These are phyloP conservation scores for Anagyrus pseudococci DNA, from an alignment of 2,888 invertebrate species.

Conservation along the genomic window DNA sequence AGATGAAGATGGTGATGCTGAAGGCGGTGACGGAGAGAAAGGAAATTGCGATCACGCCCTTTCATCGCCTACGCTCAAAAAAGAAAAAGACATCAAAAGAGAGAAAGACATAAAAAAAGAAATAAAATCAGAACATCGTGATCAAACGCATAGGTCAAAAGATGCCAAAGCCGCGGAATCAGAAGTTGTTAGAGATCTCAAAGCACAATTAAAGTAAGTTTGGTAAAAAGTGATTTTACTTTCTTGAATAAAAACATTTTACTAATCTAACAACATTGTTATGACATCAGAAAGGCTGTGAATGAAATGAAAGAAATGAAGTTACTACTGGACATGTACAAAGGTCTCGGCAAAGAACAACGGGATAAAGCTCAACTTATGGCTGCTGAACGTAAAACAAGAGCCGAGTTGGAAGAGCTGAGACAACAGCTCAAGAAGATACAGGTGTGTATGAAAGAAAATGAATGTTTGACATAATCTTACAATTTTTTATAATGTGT, in stretches of 20 bases:
- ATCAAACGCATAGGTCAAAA: constrained; percentile 67
- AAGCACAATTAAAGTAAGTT: constrained; percentile 88
- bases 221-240: neutral
- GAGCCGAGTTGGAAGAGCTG: constrained; percentile 89
- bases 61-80: constrained; percentile 65
- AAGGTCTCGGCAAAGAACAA: constrained; percentile 95
- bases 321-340: constrained; percentile 93
- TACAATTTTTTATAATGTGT: neutral
- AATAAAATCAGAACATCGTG: constrained; percentile 64
- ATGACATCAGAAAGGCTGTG: constrained; percentile 76
- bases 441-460: constrained; percentile 65
- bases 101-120: constrained; percentile 69
- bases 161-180: constrained; percentile 73
- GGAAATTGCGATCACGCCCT: constrained; percentile 57
- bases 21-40: constrained; percentile 63
- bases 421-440: constrained; percentile 85
- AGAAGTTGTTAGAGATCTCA: constrained; percentile 86
- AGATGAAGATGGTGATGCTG: constrained; percentile 59
- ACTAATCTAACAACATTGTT: constrained; percentile 8
- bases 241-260: neutral
- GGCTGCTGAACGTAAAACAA: constrained; percentile 91
- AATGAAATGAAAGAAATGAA: constrained; percentile 96
- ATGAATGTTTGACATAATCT: neutral
- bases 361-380: constrained; percentile 95
- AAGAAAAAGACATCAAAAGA: constrained; percentile 68